Evolutionary conservation across 2,797 vertebrate genomes (phyloP).

Genomic region (Lacerta bilineata): DNA sequence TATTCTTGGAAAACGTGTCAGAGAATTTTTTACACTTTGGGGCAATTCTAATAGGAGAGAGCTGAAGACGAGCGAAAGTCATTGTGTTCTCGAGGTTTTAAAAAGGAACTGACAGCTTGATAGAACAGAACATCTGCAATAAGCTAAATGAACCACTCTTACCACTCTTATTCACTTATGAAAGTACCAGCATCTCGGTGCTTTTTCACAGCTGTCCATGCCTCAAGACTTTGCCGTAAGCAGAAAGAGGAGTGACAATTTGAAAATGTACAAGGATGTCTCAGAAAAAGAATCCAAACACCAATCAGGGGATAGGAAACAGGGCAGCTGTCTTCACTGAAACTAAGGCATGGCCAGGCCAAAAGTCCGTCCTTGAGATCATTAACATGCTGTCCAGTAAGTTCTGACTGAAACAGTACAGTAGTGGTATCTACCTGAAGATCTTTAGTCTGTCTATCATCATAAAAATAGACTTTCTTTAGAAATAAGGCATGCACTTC

Average conservation of each 20-base stretch:
- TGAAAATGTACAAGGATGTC: no score
- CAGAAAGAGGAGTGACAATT: background rate
- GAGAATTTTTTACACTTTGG: constrained; percentile 6
- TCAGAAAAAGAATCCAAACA: background rate
- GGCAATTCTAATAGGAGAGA: background rate
- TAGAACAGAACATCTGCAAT: background rate
- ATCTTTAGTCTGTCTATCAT: no score
- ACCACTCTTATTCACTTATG: background rate
- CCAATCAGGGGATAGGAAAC: background rate
- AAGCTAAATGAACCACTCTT: background rate
- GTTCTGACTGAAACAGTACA: background rate
- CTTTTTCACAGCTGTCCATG: background rate
- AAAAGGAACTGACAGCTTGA: background rate
- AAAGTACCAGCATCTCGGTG: background rate
- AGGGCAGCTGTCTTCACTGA: background rate
- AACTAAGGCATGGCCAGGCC: background rate
- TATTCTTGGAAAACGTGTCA: background rate
- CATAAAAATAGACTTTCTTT: no score
- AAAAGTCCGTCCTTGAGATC: background rate
- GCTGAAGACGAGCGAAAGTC: background rate
- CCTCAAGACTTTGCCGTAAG: no score
- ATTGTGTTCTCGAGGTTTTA: constrained; percentile 6
- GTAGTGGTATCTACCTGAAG: background rate
- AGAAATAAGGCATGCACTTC: no score
- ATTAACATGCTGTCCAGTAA: background rate